These are phyloP conservation scores for Mustela erminea DNA, from an alignment of 2,797 vertebrate species.

Conservation along the genomic window DNA sequence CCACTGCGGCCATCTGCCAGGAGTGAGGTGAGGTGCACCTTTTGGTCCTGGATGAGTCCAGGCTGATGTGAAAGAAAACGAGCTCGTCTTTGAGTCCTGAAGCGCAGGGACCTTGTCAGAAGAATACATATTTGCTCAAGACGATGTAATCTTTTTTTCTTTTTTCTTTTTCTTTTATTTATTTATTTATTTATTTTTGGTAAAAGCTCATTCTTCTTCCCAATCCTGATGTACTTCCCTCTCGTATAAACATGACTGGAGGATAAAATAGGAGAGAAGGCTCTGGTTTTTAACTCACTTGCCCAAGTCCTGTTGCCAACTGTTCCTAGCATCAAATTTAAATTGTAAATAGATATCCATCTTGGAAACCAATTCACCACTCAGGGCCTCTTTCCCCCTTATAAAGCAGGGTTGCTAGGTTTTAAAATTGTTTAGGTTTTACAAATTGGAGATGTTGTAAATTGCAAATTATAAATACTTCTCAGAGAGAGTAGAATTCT, in stretches of 20 bases:
- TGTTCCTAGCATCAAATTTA: slow-evolving; percentile 73
- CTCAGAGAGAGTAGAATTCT: not conserved
- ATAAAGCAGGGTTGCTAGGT: slow-evolving; percentile 74
- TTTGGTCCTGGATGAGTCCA: not conserved
- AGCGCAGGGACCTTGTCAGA: not conserved
- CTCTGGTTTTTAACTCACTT: slow-evolving; percentile 70
- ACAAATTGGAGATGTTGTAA: slow-evolving; percentile 52
- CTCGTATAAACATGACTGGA: slow-evolving; percentile 25
- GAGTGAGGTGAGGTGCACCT: not conserved
- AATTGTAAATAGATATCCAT: slow-evolving; percentile 78
- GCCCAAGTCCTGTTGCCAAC: slow-evolving; percentile 66
- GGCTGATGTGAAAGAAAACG: not conserved
- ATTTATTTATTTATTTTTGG: not conserved
- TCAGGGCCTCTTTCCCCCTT: slow-evolving; percentile 51
- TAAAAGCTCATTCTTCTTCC: not conserved
- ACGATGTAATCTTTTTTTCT: not conserved
- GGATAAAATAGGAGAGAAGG: slow-evolving; percentile 58
- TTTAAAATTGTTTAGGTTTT: slow-evolving; percentile 65
- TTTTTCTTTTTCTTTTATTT: not conserved
- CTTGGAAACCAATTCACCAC: slow-evolving; percentile 69
- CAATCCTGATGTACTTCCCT: not conserved
- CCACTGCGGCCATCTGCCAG: not conserved
- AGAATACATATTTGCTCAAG: not conserved
- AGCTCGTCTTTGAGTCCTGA: not conserved
- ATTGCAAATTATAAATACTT: slow-evolving; percentile 67